Base-by-base conservation (phyloP, 1,140 invertebrate species). In the Formica exsecta region DNA sequence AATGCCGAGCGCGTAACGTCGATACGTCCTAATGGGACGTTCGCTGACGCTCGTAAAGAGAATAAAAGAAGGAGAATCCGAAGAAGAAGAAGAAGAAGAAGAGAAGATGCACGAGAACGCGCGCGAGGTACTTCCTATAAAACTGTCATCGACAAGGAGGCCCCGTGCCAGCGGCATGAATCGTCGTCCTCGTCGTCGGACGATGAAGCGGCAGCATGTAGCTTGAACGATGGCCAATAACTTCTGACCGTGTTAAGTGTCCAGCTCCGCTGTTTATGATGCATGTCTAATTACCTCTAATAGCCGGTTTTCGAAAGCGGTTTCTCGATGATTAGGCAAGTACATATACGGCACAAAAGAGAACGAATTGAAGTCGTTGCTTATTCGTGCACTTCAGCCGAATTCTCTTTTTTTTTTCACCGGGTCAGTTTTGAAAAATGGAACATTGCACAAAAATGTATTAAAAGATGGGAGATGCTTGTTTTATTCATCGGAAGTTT, bases 241-340 rank as follows among this genome's bases (percentile, higher is more conserved):
- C 68, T 79, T 83, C 80, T 86, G 68, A 36, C 86, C 91, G 90
- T 91, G 86, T 91, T 89, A 71, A 86, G 87, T 64, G 79, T 89
- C 66, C 87, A 54, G 77, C 80, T 87, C 74, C 68, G 81, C 85
- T 6, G 62, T 86, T 90, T 91, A 92, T 92, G 91, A 92, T 88
- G 92, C 92, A 92, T 93, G 86, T 80, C 92, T 92, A 93, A 92
- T 92, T 86, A 88, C 77, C 70, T 61, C 84, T 91, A 92, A 93
- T 93, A 85, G 68, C 73, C 79, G 81, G 71, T 92, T 93, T 92
- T 92, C 83, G 87, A 93, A 92, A 92, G 87, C 66, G 48, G 84
- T 75, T 32, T 16, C 32, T 76, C 61, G 86, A 48, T 73, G 44
- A 88, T 85, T 87, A 65, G 65, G 62, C 76, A 68, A 62, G 85